These are phyloP conservation scores for Halcyon chelicuti DNA, from an alignment of 2,797 vertebrate species.

Conservation along the genomic window DNA sequence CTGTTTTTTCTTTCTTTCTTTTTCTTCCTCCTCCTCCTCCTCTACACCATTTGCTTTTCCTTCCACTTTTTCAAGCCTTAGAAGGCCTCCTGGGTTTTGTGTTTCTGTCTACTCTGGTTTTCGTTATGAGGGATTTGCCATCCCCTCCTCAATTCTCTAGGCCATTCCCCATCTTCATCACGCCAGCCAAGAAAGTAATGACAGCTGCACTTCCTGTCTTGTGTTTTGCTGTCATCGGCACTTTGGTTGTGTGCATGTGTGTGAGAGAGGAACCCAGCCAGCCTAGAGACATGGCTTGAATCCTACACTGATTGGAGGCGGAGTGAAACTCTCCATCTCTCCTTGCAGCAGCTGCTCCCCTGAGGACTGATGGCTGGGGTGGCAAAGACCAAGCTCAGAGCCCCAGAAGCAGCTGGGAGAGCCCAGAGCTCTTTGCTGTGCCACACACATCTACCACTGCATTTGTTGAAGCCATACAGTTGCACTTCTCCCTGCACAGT, in stretches of 20 bases:
- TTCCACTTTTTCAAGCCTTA: neutral
- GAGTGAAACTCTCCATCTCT: neutral
- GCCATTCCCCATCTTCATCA: neutral
- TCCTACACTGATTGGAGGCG: neutral
- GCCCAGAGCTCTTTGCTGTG: neutral
- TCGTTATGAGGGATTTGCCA: neutral
- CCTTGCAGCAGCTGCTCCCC: neutral
- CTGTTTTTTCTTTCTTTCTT: neutral
- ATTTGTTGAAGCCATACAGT: neutral
- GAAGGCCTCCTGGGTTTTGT: neutral
- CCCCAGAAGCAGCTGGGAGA: neutral
- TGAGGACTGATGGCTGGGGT: fast-evolving
- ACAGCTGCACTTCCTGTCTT: neutral
- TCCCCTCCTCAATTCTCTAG: neutral
- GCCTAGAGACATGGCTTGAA: neutral
- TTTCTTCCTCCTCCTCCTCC: neutral
- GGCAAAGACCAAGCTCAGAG: neutral
- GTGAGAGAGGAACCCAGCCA: neutral
- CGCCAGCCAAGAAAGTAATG: neutral
- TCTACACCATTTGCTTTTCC: neutral
- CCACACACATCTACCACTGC: neutral
- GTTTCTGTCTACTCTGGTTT: neutral
- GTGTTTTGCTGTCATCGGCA: neutral
- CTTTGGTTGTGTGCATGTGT: neutral
- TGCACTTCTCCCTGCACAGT: neutral